phyloP scores from a whole-genome alignment of 1,140 invertebrate species.

The fruit fly (Drosophila melanogaster) region Release_6_plus_ISO1_MT NT_033777.3:30307501-30308000 shows the following conservation, averaged over 20 bases:
- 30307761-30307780: constrained; percentile 22
- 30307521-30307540: constrained; percentile 18
- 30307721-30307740: constrained; percentile 45
- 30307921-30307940: constrained; percentile 13
- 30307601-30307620: background rate
- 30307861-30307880: constrained; percentile 47
- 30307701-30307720: constrained; percentile 47
- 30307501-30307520: constrained; percentile 10
- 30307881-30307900: constrained; percentile 16
- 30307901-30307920: background rate
- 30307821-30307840: constrained; percentile 21
- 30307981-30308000: constrained; percentile 23
- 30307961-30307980: constrained; percentile 33
- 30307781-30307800: background rate
- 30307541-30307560: constrained; percentile 13
- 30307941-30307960: constrained; percentile 38
- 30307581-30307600: constrained; percentile 1
- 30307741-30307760: constrained; percentile 56
- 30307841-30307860: constrained; percentile 27
- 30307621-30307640: constrained; percentile 45
- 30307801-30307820: constrained; percentile 4
- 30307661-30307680: constrained; percentile 19
- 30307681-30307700: constrained; percentile 50
- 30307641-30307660: constrained; percentile 18
- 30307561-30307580: constrained; percentile 22